phyloP scores from a whole-genome alignment of 2,888 invertebrate genomes.

The Mimumesa dahlbomi region DNA sequence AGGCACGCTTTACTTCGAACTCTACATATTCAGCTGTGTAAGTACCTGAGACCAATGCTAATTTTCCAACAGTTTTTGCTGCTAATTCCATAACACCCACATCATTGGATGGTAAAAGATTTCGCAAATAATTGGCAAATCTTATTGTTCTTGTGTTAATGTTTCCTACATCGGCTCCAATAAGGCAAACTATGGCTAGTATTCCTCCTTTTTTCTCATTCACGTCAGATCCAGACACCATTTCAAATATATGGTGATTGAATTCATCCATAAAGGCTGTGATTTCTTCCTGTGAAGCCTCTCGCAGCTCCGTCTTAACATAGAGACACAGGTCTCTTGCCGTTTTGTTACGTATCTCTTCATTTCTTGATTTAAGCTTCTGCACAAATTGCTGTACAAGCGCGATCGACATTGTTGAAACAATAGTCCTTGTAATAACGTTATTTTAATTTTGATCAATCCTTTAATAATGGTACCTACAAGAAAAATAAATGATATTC shows the following conservation, averaged over 20 bases:
- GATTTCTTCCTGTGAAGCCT: slow-evolving; percentile 94
- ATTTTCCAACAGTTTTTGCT: slow-evolving; percentile 95
- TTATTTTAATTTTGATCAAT: neutral
- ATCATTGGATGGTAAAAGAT: slow-evolving; percentile 94
- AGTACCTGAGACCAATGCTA: slow-evolving; percentile 95
- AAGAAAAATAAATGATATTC: neutral
- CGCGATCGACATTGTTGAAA: slow-evolving; percentile 81
- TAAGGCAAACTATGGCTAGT: slow-evolving; percentile 95
- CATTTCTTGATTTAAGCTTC: slow-evolving; percentile 93
- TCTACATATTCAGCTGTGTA: slow-evolving; percentile 99
- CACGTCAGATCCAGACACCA: slow-evolving; percentile 95
- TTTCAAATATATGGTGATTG: slow-evolving; percentile 96
- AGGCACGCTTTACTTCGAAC: slow-evolving; percentile 96
- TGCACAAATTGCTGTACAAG: slow-evolving; percentile 90
- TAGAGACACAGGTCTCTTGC: slow-evolving; percentile 94
- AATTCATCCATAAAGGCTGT: slow-evolving; percentile 96
- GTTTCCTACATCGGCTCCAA: slow-evolving; percentile 96
- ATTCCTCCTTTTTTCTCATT: slow-evolving; percentile 98
- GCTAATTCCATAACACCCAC: slow-evolving; percentile 97
- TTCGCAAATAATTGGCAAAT: slow-evolving; percentile 95
- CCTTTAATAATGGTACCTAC: slow-evolving; percentile 8
- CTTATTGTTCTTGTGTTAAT: slow-evolving; percentile 94
- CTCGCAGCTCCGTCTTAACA: slow-evolving; percentile 94
- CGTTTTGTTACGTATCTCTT: slow-evolving; percentile 91
- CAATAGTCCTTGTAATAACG: neutral